Conservation (phyloP, 1,140 invertebrate genomes). For the Lordiphosa clarofinis region DNA sequence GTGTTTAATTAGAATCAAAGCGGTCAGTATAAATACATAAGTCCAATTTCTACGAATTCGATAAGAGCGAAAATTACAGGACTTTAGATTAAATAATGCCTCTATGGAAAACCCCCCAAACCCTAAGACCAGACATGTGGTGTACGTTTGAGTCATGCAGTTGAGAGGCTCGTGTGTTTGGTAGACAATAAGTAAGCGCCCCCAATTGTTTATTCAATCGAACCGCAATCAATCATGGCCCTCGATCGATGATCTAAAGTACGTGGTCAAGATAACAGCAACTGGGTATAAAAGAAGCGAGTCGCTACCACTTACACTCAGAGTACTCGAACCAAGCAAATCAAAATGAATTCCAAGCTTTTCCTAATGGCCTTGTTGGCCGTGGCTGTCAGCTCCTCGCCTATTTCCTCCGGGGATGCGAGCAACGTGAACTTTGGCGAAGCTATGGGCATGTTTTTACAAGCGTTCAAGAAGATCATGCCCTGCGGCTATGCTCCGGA, state of each 20-base stretch:
- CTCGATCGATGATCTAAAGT: background rate
- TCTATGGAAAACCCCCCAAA: too few species aligned
- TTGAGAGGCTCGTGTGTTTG: too few species aligned
- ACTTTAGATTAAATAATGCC: too few species aligned
- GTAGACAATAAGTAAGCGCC: slow-evolving; percentile 1
- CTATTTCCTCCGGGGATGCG: slow-evolving; percentile 20
- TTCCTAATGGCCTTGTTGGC: slow-evolving; percentile 36
- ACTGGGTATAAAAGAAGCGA: slow-evolving; percentile 13
- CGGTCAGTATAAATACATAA: too few species aligned
- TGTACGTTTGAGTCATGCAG: slow-evolving; percentile 2
- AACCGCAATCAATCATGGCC: slow-evolving; percentile 40
- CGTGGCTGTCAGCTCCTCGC: slow-evolving; percentile 14
- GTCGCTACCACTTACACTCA: background rate
- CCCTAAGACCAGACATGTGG: too few species aligned
- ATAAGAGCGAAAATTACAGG: too few species aligned
- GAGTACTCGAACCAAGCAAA: slow-evolving; percentile 15
- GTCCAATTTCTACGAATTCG: too few species aligned
- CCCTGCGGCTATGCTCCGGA: slow-evolving; percentile 50
- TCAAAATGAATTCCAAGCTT: slow-evolving; percentile 35
- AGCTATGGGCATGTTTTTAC: slow-evolving; percentile 31
- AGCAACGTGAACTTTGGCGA: slow-evolving; percentile 24
- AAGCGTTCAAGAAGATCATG: slow-evolving; percentile 48
- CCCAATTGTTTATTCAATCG: slow-evolving; percentile 7
- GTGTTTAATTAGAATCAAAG: too few species aligned
- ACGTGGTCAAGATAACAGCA: slow-evolving; percentile 9